Base-by-base conservation (phyloP, 2,888 invertebrate species). In the Acholoe squamosa region DNA sequence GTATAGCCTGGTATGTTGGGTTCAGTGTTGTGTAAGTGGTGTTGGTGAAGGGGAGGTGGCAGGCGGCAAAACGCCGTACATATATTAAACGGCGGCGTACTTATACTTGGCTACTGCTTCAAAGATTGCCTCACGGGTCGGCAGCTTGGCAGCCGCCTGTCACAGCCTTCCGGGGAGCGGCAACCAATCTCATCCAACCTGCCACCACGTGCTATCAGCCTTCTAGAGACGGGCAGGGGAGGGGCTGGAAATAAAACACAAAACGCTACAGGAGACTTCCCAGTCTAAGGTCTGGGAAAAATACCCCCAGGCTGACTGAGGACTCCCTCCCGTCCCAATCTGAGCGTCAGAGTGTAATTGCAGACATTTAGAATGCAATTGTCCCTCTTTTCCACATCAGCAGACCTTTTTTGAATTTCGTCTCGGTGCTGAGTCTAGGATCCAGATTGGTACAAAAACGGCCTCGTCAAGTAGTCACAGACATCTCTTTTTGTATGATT, bases 41-140 rank as follows among this genome's bases (percentile, higher is more conserved):
- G 43, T 43, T 43, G 43, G 31, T 14, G 71, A 1, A 28, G 71
- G 12, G 25, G 71, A 71, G 71, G 31, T 14, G 71, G 14, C 28
- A 71, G 71, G 25, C 71, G 31, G 71, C 28, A 71, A 71, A 71
- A 71, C 28, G 71, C 16, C 12, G 71, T 28, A 28, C 71, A 28
- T 71, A n/a, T n/a, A 71, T 71, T 71, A 71, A 25, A 71, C 28
- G 71, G 71, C 0, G 71, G 71, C 80, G 80, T 25, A 80, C 80
- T 80, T 80, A 80, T 34, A 80, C 80, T 43, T 80, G 80, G 80
- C 80, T 43, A 19, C 16, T 16, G 43, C 80, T 80, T 80, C 80
- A 80, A 80, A 80, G 80, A 80, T 80, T 19, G 34, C 43, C 80
- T 43, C 34, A 33, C 43, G 80, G 80, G 80, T 80, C 80, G 80